Base-by-base conservation (phyloP, 2,888 invertebrate genomes). In the Smittia sp. region DNA sequence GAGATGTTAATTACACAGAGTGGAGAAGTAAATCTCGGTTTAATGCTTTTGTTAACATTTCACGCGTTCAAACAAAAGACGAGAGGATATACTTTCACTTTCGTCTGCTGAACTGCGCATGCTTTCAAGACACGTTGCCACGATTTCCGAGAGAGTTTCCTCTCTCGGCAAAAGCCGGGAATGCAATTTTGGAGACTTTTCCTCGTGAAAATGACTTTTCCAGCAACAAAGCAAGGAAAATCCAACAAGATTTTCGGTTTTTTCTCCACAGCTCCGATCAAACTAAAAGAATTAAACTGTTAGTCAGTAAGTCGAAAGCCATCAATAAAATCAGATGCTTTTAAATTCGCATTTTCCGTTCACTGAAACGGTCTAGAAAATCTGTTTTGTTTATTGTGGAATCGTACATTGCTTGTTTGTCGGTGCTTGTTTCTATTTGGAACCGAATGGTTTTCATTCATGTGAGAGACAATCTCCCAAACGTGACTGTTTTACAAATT, bases 241-340 rank as follows among this genome's bases (percentile, higher is more conserved):
- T 68, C 41, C 9, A 41, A 69, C 27, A 25, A 63, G 63, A 63
- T 63, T 63, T 58, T 63, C 63, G 58, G 58, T 58, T 46, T 46
- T 46, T 46, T 15, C 46, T 46, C 46, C 46, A 11, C 46, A 3
- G 15, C 11, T 46, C 25, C 25, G 72, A 72, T 72, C 72, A 62
- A 32, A 72, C 27, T 62, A 46, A 62, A 72, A 72, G 72, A 72
- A 72, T 22, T 69, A 69, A 69, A 52, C 68, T 69, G 69, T 69
- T 62, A 72, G 72, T 72, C 72, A 72, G 72, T 72, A 72, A 72
- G 72, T 72, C 72, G 72, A 72, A 72, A 72, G 39, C 62, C 62
- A 22, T 72, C 72, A 72, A 72, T 72, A 58, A 72, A 69, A 72
- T 62, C 72, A 62, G 72, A 72, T 62, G 72, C 15, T 69, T 52